A percentile compares a stretch with the other conserved stretches of the same genome.
phyloP scores from a whole-genome alignment of 2,888 invertebrate species.

The Uloborus plumipes region DNA sequence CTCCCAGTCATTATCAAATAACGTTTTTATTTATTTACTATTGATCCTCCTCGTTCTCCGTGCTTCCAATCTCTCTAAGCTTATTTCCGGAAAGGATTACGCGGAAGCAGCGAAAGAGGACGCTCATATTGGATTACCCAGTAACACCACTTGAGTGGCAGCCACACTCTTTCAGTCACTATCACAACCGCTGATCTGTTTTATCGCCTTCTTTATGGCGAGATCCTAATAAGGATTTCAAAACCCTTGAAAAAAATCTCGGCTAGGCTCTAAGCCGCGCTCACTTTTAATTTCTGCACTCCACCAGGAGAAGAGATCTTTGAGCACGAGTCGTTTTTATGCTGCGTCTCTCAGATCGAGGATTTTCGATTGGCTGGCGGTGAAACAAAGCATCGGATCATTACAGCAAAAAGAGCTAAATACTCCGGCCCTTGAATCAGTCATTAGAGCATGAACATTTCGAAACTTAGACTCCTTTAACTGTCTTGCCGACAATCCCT shows the following conservation, averaged over 20 bases:
- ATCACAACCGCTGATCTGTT: slow-evolving; percentile 58
- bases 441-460: too few species aligned
- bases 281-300: too few species aligned
- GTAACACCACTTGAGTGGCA: slow-evolving; percentile 64
- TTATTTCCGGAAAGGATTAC: slow-evolving; percentile 65
- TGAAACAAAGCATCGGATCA: too few species aligned
- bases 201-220: slow-evolving; percentile 52
- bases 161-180: slow-evolving; percentile 52
- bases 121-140: slow-evolving; percentile 63
- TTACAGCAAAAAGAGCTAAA: too few species aligned
- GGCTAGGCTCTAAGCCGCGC: background rate
- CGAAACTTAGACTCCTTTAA: background rate
- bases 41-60: slow-evolving; percentile 55
- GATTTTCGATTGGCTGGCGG: too few species aligned
- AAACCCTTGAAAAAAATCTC: too few species aligned
- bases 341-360: too few species aligned
- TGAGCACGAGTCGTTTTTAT: too few species aligned
- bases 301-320: too few species aligned
- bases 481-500: background rate
- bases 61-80: slow-evolving; percentile 60
- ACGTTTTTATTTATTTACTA: slow-evolving; percentile 65
- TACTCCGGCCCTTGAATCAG: too few species aligned
- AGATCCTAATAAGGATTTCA: slow-evolving; percentile 42
- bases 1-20: slow-evolving; percentile 65
- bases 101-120: slow-evolving; percentile 45